Base-by-base conservation (phyloP, 2,113 vertebrate genomes). In the Irena cyanogastra region DNA sequence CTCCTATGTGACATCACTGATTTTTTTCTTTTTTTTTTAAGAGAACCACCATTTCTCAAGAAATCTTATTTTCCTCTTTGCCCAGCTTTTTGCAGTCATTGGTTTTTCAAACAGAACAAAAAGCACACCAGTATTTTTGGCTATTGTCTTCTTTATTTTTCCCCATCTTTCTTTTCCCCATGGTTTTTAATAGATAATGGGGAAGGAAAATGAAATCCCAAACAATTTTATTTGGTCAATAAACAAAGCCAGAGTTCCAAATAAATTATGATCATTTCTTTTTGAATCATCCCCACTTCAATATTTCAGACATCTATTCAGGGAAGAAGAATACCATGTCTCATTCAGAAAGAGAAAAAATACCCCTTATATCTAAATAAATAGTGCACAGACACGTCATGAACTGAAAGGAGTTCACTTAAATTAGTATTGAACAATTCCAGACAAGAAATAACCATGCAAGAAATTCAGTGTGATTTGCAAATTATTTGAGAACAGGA, bases 391-490 rank as follows among this genome's bases (percentile, higher is more conserved):
- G 81, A 89, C 64, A 81, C 0, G 4, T 60, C 64, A 75, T 9
- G 31, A 91, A 24, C 60, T 2, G 7, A 70, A 90, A 83, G 13
- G 11, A 13, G 15, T 71, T 89, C 30, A 6, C 18, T 56, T 75
- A 49, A 91, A 90, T 93, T 64, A 78, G 44, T 37, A 68, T 10
- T 81, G 79, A 83, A 89, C 26, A 49, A 84, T 56, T 92, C 23
- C 37, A 91, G 86, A 61, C 45, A 91, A 89, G 52, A 78, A 92
- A 93, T 68, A 90, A 86, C n/a, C 49, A 92, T 72, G 68, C 60
- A 94, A 93, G 84, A 90, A 94, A 81, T 89, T 75, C 64, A 70
- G 52, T 33, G 37, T 86, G 71, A 93, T 94, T 96, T 70, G 35
- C 37, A 94, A 87, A 64, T 86, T 59, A 60, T 64, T 81, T 68